Base-by-base conservation (phyloP, 2,113 vertebrate species). In the Syngnathus typhle region DNA sequence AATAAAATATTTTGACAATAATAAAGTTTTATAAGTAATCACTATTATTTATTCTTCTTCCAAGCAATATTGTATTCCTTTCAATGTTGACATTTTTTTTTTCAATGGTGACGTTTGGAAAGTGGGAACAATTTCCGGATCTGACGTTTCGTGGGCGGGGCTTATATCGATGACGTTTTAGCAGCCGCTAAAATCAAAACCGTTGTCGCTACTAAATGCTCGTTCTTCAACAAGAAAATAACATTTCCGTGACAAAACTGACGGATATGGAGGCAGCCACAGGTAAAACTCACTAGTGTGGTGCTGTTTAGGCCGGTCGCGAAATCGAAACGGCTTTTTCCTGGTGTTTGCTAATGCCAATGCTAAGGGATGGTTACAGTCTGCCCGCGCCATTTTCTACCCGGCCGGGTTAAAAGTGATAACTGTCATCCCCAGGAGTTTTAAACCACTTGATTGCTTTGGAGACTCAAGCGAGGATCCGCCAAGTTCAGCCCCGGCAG, bases 401-500 rank as follows among this genome's bases (percentile, higher is more conserved):
- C 39, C 52, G 27, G 3, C 27, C 27, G 3, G n/a, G 52, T 10
- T 55, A 27, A 23, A 23, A 55, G 21, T 23, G 8, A 54, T 32
- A 32, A 55, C 27, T 16, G 38, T 44, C 56, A 7, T 66, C 5
- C 13, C 3, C 51, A 91, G 90, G 84, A 69, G 87, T 91, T 60
- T 66, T 91, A 71, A 61, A 55, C 66, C 85, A 82, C 1, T 59
- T 91, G 65, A 72, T 75, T 70, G 39, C 74, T 49, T 74, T 91
- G 77, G 89, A 91, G 38, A 77, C 39, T 49, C 39, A 69, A 60
- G 52, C 60, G 4, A 73, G 64, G 38, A 75, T 69, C 64, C 76
- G 69, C 1, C 74, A 55, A 9, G 18, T 2, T 51, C 60, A 5
- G 1, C 67, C 62, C 1, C 69, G 69, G 77, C 80, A 84, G 52